Evolutionary conservation across 2,888 invertebrate species (phyloP).

Genomic region (Parelbella ahira): DNA sequence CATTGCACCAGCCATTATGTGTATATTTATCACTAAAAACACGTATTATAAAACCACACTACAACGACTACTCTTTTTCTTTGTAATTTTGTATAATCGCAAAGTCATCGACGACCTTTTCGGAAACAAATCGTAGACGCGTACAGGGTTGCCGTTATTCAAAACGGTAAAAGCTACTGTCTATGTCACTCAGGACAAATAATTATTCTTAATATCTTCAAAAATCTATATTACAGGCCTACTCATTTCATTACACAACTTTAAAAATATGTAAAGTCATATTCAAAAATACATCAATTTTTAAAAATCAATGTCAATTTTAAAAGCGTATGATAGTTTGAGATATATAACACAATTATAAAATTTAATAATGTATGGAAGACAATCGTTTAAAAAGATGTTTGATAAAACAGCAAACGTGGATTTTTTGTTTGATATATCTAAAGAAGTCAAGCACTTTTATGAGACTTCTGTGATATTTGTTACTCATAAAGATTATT

Average conservation of each 20-base stretch:
- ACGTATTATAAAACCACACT: conserved; percentile 63
- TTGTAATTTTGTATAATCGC: conserved; percentile 80
- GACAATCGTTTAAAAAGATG: conserved; percentile 28
- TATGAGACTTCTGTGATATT: conserved; percentile 65
- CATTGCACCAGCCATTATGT: conserved; percentile 93
- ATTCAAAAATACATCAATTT: too few species aligned
- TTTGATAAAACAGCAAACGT: conserved; percentile 33
- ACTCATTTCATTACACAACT: too few species aligned
- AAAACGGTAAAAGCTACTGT: conserved; percentile 18
- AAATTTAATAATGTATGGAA: conserved; percentile 24
- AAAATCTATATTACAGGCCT: too few species aligned
- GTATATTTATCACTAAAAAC: conserved; percentile 70
- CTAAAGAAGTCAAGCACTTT: conserved; percentile 59
- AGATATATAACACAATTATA: background rate
- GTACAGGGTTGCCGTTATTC: conserved; percentile 52
- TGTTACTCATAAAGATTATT: conserved; percentile 58
- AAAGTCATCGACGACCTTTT: conserved; percentile 79
- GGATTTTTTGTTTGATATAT: conserved; percentile 57
- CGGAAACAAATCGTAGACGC: conserved; percentile 78
- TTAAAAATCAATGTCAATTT: too few species aligned
- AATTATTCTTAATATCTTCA: too few species aligned
- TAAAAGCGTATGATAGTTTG: too few species aligned
- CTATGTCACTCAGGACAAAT: background rate
- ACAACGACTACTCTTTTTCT: conserved; percentile 68
- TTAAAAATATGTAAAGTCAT: too few species aligned